Percentiles rank a stretch among this genome's conserved stretches.
These are phyloP conservation scores for Eupithecia dodoneata DNA, from an alignment of 2,888 invertebrate species.

Conservation along the genomic window DNA sequence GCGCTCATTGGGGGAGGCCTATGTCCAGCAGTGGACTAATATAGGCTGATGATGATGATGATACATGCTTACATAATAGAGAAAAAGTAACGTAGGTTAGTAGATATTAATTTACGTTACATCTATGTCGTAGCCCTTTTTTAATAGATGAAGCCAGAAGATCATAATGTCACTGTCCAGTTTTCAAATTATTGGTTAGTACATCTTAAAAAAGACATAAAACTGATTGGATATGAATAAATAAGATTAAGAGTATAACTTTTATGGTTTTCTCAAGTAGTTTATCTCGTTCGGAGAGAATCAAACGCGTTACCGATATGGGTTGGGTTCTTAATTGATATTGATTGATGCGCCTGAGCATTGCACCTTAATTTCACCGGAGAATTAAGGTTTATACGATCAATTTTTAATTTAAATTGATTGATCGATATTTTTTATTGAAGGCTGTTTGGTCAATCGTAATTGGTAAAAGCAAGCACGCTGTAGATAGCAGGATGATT, in stretches of 20 bases:
- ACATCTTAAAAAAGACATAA: slow-evolving; percentile 19
- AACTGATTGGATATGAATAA: slow-evolving; percentile 30
- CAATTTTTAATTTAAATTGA: slow-evolving; percentile 15
- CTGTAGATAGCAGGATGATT: not conserved
- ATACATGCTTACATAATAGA: too few relatives aligned
- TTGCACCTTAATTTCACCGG: slow-evolving; percentile 9
- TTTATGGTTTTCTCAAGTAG: slow-evolving; percentile 16
- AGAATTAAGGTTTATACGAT: slow-evolving; percentile 10
- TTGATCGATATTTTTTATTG: slow-evolving; percentile 7
- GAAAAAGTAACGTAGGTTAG: not conserved
- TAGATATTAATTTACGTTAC: not conserved
- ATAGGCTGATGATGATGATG: too few relatives aligned
- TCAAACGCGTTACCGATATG: slow-evolving; percentile 22
- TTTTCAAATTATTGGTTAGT: not conserved
- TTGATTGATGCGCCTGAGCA: slow-evolving; percentile 16
- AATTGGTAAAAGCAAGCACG: not conserved
- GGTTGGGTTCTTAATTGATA: slow-evolving; percentile 20
- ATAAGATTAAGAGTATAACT: slow-evolving; percentile 23
- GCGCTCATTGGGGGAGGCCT: too few relatives aligned
- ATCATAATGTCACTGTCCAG: not conserved
- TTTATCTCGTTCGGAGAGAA: slow-evolving; percentile 21
- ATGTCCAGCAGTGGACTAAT: too few relatives aligned
- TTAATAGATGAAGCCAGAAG: not conserved
- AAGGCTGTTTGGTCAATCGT: slow-evolving; percentile 7
- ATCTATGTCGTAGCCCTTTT: not conserved